Evolutionary conservation across 1,140 invertebrate genomes (phyloP), one percentile per base, ranked within the genome.

Genomic region (Temnothorax nylanderi): DNA sequence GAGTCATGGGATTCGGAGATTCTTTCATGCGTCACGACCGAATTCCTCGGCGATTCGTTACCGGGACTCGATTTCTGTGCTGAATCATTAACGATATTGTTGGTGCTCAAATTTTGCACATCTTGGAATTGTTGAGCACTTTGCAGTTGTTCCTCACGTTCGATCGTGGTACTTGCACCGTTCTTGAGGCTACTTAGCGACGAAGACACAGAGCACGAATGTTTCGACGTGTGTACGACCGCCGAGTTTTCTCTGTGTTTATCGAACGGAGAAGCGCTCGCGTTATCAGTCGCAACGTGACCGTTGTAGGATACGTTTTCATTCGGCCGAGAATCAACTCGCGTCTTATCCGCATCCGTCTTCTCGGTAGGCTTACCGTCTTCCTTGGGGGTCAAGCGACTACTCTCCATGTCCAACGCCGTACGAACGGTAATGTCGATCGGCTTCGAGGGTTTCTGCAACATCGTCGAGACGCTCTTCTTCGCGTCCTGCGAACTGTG

Each of bases 401-500:
- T 47, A 37, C 60, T 10, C 2, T 84, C 69, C 44, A 49, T 11
- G n/a, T 84, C 80, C 32, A 62, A 13, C 8, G 41, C 41, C 7
- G 26, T 37, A 5, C 80, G 80, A 26, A 58, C 16, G 13, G 80
- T 3, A 18, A 67, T 54, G 13, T 85, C 74, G 37, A 54, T 26
- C 16, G 37, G 54, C 8, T 87, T 82, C 16, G 34, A 64, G 16
- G 56, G n/a, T 34, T 87, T 54, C 34, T 34, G 47, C 7, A 81
- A 51, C n/a, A 84, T 84, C 13, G 80, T 84, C 13, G 69, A 86
- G 8, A 85, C 91, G 18, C n/a, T 60, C 74, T 91, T 93, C 71
- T 94, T 94, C 4, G 76, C 21, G 51, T 94, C 91, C 16, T 94
- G 86, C 16, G 74, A 47, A 56, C 85, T 89, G 41, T 91, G 90